Evolutionary conservation across 2,888 invertebrate genomes (phyloP).

Genomic region (Pinctada fucata): DNA sequence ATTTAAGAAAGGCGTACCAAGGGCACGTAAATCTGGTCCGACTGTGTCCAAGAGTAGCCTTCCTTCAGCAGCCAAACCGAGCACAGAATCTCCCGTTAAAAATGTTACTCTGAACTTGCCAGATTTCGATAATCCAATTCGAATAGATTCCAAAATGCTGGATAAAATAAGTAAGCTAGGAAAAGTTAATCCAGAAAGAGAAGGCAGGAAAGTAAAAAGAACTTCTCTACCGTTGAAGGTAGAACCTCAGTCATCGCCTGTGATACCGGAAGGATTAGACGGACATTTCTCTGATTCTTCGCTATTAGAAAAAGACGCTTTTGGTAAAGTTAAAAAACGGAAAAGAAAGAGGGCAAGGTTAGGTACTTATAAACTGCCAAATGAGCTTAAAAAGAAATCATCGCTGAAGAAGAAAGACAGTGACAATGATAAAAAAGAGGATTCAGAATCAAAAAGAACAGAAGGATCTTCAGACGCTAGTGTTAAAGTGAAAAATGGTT

Average conservation of each 20-base stretch:
- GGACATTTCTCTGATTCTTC: slow-evolving; percentile 25
- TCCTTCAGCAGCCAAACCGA: slow-evolving; percentile 19
- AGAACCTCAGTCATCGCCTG: not conserved
- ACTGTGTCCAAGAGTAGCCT: slow-evolving; percentile 15
- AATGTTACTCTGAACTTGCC: slow-evolving; percentile 41
- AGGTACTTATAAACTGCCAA: slow-evolving; percentile 52
- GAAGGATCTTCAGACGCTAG: not conserved
- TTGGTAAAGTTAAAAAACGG: slow-evolving; percentile 27
- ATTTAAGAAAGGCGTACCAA: slow-evolving; percentile 30
- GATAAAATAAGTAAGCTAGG: slow-evolving; percentile 40
- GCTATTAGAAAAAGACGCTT: slow-evolving; percentile 25
- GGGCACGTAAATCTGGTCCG: slow-evolving; percentile 38
- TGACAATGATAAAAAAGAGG: slow-evolving; percentile 17
- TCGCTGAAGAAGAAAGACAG: slow-evolving; percentile 37
- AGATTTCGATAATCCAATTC: slow-evolving; percentile 40
- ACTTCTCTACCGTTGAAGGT: slow-evolving; percentile 16
- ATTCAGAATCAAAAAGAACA: slow-evolving; percentile 4
- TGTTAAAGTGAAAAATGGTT: not conserved
- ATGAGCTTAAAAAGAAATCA: slow-evolving; percentile 46
- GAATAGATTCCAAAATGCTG: slow-evolving; percentile 34
- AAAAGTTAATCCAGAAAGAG: slow-evolving; percentile 27
- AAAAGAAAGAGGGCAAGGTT: slow-evolving; percentile 40
- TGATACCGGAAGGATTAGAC: slow-evolving; percentile 10
- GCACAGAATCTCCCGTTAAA: slow-evolving; percentile 18
- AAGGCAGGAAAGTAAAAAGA: not conserved